Percentiles rank a stretch among this genome's conserved stretches.
These are phyloP conservation scores for Drosophila baimaii DNA, from an alignment of 1,140 invertebrate species.

Conservation along the genomic window DNA sequence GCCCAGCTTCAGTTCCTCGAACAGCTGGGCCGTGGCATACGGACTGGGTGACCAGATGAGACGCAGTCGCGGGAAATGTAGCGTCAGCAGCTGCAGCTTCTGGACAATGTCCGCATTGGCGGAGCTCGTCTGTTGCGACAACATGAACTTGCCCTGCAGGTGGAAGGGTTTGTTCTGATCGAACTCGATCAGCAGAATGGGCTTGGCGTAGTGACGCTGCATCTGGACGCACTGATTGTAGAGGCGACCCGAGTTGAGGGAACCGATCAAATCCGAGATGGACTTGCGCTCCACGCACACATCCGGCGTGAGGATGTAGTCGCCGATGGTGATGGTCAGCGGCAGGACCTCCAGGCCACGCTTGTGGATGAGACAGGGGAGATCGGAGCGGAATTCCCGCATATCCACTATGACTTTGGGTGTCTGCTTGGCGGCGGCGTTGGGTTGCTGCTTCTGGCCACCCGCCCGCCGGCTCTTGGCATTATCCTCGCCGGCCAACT, in stretches of 20 bases:
- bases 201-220: constrained; percentile 93
- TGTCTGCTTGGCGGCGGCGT: constrained; percentile 69
- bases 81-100: constrained; percentile 94
- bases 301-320: constrained; percentile 98
- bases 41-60: constrained; percentile 98
- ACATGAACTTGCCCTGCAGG: constrained; percentile 92
- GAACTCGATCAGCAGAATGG: constrained; percentile 98
- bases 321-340: constrained; percentile 95
- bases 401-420: constrained; percentile 96
- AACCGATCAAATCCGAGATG: constrained; percentile 98
- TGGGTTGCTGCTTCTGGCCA: constrained; percentile 68
- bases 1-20: constrained; percentile 94
- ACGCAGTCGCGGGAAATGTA: constrained; percentile 96
- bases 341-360: constrained; percentile 97
- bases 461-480: constrained; percentile 89
- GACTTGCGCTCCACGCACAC: constrained; percentile 99
- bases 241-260: constrained; percentile 96
- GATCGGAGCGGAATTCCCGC: constrained; percentile 98
- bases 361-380: constrained; percentile 97
- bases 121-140: constrained; percentile 87
- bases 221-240: constrained; percentile 97
- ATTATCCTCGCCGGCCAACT: constrained; percentile 68
- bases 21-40: constrained; percentile 97
- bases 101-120: constrained; percentile 91
- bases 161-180: constrained; percentile 96